phyloP scores from a whole-genome alignment of 1,140 invertebrate genomes.

The Drosophila nasuta region DNA sequence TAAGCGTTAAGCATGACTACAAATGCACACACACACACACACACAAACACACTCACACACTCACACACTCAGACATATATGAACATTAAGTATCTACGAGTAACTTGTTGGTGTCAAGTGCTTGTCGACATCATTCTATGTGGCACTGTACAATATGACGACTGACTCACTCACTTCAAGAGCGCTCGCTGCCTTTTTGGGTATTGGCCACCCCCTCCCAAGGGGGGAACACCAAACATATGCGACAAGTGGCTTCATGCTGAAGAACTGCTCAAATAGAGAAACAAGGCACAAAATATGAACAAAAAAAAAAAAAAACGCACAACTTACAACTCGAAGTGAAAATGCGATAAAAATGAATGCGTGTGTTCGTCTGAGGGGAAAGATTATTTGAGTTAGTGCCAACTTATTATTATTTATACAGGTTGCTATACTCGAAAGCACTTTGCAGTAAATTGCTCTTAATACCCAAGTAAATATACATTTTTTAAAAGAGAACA shows the following conservation, averaged over 20 bases:
- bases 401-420: conserved; percentile 22
- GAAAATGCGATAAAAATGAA: neutral
- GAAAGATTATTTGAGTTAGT: conserved; percentile 6
- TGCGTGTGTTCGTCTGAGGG: neutral
- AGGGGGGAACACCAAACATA: neutral
- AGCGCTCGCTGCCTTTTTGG: neutral
- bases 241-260: neutral
- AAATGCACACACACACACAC: conserved; percentile 19
- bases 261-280: conserved; percentile 12
- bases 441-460: neutral
- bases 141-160: conserved; percentile 25
- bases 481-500: neutral
- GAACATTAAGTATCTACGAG: conserved; percentile 65
- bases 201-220: neutral
- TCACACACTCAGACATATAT: conserved; percentile 6
- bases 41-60: neutral
- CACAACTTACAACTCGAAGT: neutral
- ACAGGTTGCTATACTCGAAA: conserved; percentile 8
- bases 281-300: neutral
- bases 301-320: neutral
- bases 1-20: conserved; percentile 60
- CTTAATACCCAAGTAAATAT: neutral
- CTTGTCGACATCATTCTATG: conserved; percentile 67
- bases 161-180: conserved; percentile 36
- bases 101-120: conserved; percentile 72